Conservation (phyloP, 2,113 vertebrate species). For the Rhagologus leucostigma region DNA sequence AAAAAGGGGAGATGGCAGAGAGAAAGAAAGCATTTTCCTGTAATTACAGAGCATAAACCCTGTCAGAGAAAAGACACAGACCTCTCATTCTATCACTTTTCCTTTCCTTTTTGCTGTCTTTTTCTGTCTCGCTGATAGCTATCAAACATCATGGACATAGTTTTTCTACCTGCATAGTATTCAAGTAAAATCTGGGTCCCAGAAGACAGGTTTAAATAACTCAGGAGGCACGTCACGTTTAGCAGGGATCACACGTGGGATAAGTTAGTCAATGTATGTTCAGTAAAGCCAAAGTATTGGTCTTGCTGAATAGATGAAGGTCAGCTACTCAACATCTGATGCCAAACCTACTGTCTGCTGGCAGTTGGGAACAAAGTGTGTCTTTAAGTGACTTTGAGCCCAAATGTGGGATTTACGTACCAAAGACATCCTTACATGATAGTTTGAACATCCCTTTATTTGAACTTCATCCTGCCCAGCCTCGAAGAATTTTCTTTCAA, state of each 20-base stretch:
- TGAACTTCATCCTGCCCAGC: not conserved
- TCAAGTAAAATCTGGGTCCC: not conserved
- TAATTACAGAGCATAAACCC: constrained; percentile 34
- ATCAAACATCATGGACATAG: not conserved
- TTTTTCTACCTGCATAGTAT: not conserved
- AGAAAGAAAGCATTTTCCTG: not conserved
- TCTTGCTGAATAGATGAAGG: not conserved
- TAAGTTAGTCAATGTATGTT: not conserved
- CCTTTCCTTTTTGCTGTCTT: not conserved
- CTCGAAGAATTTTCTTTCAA: not conserved
- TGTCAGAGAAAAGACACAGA: constrained; percentile 1
- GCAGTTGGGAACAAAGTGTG: not conserved
- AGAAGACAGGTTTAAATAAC: not conserved
- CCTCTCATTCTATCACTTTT: not conserved
- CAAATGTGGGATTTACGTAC: not conserved
- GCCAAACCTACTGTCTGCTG: not conserved
- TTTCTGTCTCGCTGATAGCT: not conserved
- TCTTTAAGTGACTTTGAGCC: not conserved
- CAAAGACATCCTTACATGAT: not conserved
- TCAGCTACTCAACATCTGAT: not conserved
- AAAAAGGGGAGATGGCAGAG: not conserved
- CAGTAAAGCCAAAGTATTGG: not conserved
- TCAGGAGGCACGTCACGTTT: not conserved
- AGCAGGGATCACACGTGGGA: not conserved
- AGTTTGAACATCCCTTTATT: not conserved